Evolutionary conservation across 2,113 vertebrate species (phyloP), one percentile per base, ranked within the genome.

Genomic region (Phaetusa simplex): DNA sequence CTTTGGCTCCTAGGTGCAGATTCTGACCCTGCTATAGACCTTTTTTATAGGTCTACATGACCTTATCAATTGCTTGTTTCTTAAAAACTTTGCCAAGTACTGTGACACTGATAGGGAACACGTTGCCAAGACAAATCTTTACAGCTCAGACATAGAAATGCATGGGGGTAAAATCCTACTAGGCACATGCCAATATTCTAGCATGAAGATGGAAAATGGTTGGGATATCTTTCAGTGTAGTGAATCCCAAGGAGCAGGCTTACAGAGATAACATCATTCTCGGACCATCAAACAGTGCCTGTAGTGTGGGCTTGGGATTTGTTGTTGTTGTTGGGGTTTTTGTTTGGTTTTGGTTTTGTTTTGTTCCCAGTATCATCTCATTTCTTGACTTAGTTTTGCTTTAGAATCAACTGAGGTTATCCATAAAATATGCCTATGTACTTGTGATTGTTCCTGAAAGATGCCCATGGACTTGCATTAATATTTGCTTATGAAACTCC

Each of bases 281-380:
- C 2, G 8, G 50, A 56, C 10, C 8, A 6, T 50, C 11, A 42
- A 70, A 62, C 11, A 26, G 2, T 32, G 6, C 14, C 52, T 67
- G 34, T n/a, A 42, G 2, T 32, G 8, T 11, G 16, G 15, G 14
- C 2, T 67, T 67, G 17, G 26, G 34, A 38, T 84, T 69, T 70
- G 11, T 40, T 58, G 5, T 14, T 53, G 6, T 11, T 72, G 42
- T 61, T 58, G 6, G 2, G 3, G 6, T 19, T 21, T 40, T 67
- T 15, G 22, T 26, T 12, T n/a, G 1, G 1, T 21, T 7, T 22
- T 52, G 3, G 1, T n/a, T 72, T 49, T 29, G 3, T 24, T 83
- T 85, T 82, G 3, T 77, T 64, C 29, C 8, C 13, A 64, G 2
- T 50, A 19, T 55, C 8, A 50, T 78, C 15, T 43, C 4, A 58